Conservation (phyloP, 2,888 invertebrate genomes). For the Yponomeuta cagnagella region DNA sequence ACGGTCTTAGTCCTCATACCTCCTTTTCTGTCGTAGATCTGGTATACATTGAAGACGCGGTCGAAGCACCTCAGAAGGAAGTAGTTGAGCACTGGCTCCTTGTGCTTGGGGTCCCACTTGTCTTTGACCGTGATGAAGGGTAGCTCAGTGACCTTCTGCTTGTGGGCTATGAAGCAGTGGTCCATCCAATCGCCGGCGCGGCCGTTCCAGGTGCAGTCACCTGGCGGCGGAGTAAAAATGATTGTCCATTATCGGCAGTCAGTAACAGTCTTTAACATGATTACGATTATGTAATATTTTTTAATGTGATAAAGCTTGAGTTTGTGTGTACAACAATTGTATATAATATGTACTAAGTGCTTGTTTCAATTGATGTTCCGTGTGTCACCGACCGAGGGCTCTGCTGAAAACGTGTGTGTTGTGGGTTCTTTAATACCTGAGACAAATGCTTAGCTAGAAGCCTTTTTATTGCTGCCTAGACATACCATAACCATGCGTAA, state of each 20-base stretch:
- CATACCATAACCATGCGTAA: too few species aligned
- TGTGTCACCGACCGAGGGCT: too few species aligned
- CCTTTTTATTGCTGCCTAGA: too few species aligned
- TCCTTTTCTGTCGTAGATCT: constrained; percentile 69
- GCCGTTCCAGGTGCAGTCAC: constrained; percentile 76
- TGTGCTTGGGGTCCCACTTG: constrained; percentile 64
- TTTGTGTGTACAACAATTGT: too few species aligned
- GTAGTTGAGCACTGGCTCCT: constrained; percentile 66
- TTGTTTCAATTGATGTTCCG: too few species aligned
- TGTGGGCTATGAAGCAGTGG: constrained; percentile 72
- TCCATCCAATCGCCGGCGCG: constrained; percentile 78
- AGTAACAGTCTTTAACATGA: background rate
- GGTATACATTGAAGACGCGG: constrained; percentile 67
- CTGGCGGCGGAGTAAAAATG: constrained; percentile 30
- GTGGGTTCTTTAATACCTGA: too few species aligned
- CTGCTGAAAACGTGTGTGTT: too few species aligned
- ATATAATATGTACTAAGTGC: too few species aligned
- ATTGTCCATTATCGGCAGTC: background rate
- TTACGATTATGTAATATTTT: too few species aligned
- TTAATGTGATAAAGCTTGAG: too few species aligned
- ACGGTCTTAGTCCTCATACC: constrained; percentile 35
- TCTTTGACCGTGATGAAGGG: constrained; percentile 69
- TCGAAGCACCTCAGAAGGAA: constrained; percentile 65
- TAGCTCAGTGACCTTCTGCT: constrained; percentile 65
- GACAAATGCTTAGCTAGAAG: too few species aligned